A percentile compares a stretch with the other conserved stretches of the same genome.
phyloP scores from a whole-genome alignment of 2,797 vertebrate genomes.

The Pyrocephalus nanus region DNA sequence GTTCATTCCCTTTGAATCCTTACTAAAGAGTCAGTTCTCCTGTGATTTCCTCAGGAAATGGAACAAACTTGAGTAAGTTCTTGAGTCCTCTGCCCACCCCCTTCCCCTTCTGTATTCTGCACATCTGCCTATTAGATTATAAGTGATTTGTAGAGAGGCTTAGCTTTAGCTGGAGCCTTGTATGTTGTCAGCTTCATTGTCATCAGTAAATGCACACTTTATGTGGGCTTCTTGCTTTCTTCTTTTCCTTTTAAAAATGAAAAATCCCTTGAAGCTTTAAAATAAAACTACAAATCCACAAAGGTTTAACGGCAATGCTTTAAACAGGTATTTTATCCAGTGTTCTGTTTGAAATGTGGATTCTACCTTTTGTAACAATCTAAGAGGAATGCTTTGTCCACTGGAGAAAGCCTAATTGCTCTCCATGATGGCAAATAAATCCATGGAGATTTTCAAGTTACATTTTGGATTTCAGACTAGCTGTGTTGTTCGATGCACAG shows the following conservation, averaged over 20 bases:
- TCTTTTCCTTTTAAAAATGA: conserved; percentile 56
- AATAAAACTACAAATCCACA: conserved; percentile 46
- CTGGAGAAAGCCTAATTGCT: conserved; percentile 68
- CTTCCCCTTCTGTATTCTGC: conserved; percentile 14
- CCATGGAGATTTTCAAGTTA: conserved; percentile 51
- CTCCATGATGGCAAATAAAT: conserved; percentile 57
- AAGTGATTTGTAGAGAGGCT: conserved; percentile 42
- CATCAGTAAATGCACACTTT: conserved; percentile 20
- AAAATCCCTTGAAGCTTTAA: conserved; percentile 38
- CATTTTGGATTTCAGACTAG: conserved; percentile 49
- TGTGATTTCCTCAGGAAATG: conserved; percentile 57
- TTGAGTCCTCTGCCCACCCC: neutral
- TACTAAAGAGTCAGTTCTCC: neutral
- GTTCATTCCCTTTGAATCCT: neutral
- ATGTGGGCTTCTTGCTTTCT: conserved; percentile 18
- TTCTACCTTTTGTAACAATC: conserved; percentile 1
- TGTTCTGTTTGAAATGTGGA: conserved; percentile 6
- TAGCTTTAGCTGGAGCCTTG: conserved; percentile 23
- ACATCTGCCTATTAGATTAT: conserved; percentile 39
- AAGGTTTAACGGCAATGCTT: conserved; percentile 20
- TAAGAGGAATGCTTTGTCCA: conserved; percentile 24
- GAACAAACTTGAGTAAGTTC: conserved; percentile 34
- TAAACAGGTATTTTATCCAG: conserved; percentile 41
- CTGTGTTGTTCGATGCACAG: neutral
- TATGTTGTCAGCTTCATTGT: conserved; percentile 34